Base-by-base conservation (phyloP, 2,113 vertebrate genomes). In the Plectropomus leopardus region DNA sequence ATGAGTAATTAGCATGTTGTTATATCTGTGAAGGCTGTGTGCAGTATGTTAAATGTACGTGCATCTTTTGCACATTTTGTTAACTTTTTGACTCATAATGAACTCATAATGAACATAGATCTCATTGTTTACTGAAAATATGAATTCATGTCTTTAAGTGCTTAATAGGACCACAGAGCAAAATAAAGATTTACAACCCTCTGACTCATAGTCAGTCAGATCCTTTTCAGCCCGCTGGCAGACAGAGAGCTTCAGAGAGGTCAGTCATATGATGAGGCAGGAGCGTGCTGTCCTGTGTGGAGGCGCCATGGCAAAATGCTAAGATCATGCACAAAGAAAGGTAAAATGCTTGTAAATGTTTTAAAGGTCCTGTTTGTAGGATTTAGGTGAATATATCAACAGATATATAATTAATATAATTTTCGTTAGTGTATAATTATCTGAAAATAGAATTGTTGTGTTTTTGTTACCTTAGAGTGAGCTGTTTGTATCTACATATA, bases 211-310 rank as follows among this genome's bases (percentile, higher is more conserved):
- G 50, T 23, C 42, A 48, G 32, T 59, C 60, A 34, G 50, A 65
- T 24, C 16, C 51, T 36, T 16, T 70, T 50, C 66, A 66, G 26
- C 11, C 19, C n/a, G 2, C 40, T 36, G 26, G 26, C 72, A 23
- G 48, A 34, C 36, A 47, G 72, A 67, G 28, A 55, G 16, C 21
- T 55, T 28, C 11, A n/a, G n/a, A n/a, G n/a, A n/a, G 32, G 28
- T 23, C 30, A 5, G 73, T 57, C 73, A 66, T 16, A 26, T 75
- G 76, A 70, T 54, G 51, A 57, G n/a, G 19, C 28, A 16, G 32
- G 16, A 64, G 42, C 15, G 3, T 55, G 42, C 17, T 2, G 19
- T 16, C 7, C 13, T 51, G 32, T 47, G 55, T 26, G 23, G 50
- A 72, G 19, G 34, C 63, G 48, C 16, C 48, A 13, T 9, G 17